These are phyloP conservation scores for Sander lucioperca DNA, from an alignment of 2,113 vertebrate species.

Conservation along the genomic window DNA sequence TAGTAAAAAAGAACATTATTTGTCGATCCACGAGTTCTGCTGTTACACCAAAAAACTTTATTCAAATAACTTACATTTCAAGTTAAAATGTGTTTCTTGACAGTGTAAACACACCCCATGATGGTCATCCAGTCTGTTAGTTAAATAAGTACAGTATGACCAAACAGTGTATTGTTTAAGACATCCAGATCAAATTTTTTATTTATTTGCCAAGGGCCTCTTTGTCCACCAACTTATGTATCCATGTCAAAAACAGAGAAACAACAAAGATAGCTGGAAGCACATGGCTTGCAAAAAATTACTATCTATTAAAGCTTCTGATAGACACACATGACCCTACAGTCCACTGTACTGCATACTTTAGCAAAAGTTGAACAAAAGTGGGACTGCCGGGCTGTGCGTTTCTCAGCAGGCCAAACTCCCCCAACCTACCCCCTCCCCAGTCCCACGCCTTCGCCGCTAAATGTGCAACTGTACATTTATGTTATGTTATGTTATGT, in stretches of 20 bases:
- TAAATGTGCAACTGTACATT: too few relatives aligned
- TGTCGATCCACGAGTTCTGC: background rate
- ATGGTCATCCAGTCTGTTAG: background rate
- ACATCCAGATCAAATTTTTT: background rate
- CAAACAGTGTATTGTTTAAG: background rate
- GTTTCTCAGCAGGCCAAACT: too few relatives aligned
- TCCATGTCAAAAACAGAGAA: background rate
- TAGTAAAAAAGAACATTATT: background rate
- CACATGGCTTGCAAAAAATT: too few relatives aligned
- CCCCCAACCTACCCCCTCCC: too few relatives aligned
- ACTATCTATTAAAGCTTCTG: background rate
- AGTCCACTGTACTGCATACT: background rate
- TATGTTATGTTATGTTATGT: too few relatives aligned
- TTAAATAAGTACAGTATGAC: background rate
- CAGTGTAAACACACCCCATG: background rate
- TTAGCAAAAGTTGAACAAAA: background rate
- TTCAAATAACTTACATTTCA: background rate
- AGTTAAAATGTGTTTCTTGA: background rate
- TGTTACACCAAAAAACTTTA: background rate
- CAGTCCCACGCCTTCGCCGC: too few relatives aligned
- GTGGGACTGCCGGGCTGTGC: too few relatives aligned
- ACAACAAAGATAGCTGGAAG: background rate
- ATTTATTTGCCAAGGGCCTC: background rate
- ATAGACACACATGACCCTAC: background rate
- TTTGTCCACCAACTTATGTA: background rate